Evolutionary conservation across 2,797 vertebrate species (phyloP).

Genomic region (Momotus momota): DNA sequence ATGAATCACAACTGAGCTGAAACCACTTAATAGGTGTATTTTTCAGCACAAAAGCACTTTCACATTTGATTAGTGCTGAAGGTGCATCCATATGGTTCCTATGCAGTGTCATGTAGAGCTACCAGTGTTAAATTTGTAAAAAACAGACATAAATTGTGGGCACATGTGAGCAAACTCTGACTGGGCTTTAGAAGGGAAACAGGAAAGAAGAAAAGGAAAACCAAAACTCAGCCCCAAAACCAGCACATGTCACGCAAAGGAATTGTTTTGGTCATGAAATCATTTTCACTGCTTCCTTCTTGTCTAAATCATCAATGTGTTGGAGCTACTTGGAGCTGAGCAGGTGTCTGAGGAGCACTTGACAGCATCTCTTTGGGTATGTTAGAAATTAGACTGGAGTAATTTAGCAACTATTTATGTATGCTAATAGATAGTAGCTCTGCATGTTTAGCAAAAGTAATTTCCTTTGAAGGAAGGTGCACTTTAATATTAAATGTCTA

Average conservation of each 20-base stretch:
- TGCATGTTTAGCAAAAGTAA: background rate
- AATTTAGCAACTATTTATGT: background rate
- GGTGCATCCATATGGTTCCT: constrained; percentile 33
- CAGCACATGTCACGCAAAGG: background rate
- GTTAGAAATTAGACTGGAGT: background rate
- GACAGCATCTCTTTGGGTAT: background rate
- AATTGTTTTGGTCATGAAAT: constrained; percentile 2
- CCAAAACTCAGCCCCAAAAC: background rate
- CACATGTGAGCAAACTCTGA: background rate
- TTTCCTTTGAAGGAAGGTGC: background rate
- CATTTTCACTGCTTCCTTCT: background rate
- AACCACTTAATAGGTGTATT: background rate
- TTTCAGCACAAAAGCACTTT: constrained; percentile 21
- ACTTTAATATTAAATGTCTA: background rate
- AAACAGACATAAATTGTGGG: background rate
- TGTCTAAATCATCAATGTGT: background rate
- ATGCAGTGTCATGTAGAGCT: background rate
- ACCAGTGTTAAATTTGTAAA: background rate
- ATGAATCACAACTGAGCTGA: constrained; percentile 48
- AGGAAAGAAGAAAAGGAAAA: background rate
- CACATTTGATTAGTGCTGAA: background rate
- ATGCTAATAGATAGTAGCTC: background rate
- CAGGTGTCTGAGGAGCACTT: background rate
- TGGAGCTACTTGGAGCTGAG: background rate
- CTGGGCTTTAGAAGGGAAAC: background rate